phyloP scores from a whole-genome alignment of 92 coral and sea anemone species.

The Epizoanthus stellaris region DNA sequence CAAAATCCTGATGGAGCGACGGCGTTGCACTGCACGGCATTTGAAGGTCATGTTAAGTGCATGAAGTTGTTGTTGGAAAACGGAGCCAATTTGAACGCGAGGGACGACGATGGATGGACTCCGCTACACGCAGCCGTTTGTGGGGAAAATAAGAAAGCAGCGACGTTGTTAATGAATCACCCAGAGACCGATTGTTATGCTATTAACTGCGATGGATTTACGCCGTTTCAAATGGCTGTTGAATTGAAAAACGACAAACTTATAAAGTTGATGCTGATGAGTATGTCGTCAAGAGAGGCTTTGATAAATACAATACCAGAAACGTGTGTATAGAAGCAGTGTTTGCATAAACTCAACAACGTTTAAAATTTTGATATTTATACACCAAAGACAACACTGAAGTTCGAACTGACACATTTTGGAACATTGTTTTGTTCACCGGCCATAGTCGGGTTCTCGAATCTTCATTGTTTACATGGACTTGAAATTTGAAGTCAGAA shows the following conservation, averaged over 20 bases:
- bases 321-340: conserved; percentile 33
- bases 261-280: conserved; percentile 63
- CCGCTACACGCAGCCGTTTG: conserved; percentile 88
- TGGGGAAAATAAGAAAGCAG: conserved; percentile 67
- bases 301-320: conserved; percentile 61
- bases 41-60: conserved; percentile 80
- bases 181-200: conserved; percentile 71
- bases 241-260: conserved; percentile 74
- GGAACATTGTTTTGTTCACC: too few species aligned
- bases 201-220: conserved; percentile 72
- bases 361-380: too few species aligned
- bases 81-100: conserved; percentile 72
- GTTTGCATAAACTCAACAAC: neutral
- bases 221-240: conserved; percentile 91
- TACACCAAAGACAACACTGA: too few species aligned
- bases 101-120: conserved; percentile 90
- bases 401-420: too few species aligned
- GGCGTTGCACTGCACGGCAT: conserved; percentile 83
- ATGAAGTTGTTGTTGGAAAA: conserved; percentile 62
- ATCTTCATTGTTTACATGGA: too few species aligned
- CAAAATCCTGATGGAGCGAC: conserved; percentile 90
- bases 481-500: too few species aligned
- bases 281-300: conserved; percentile 43
- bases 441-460: too few species aligned
- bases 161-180: conserved; percentile 57